Evolutionary conservation across 2,113 vertebrate genomes (phyloP), one percentile per base, ranked within the genome.

Genomic region (Spea bombifrons): DNA sequence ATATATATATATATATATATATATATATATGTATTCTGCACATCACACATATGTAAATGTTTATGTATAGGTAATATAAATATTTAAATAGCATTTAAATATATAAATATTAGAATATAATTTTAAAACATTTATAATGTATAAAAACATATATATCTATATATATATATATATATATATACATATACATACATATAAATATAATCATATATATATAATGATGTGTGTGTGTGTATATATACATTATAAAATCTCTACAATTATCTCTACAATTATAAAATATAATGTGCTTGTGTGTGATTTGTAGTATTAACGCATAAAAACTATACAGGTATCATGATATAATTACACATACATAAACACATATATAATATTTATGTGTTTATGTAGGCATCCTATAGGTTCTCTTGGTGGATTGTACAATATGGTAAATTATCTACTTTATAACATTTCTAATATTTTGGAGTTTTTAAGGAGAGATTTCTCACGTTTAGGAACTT

Each of bases 21-120:
- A 61, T 61, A 12, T 61, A 61, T 61, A 12, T 61, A 61, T 61
- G n/a, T n/a, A n/a, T n/a, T n/a, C n/a, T n/a, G n/a, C n/a, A n/a
- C n/a, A n/a, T n/a, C n/a, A n/a, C n/a, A n/a, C n/a, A n/a, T n/a
- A n/a, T n/a, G n/a, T n/a, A n/a, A n/a, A n/a, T n/a, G n/a, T n/a
- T n/a, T n/a, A n/a, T n/a, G n/a, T n/a, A n/a, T n/a, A n/a, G n/a
- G n/a, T n/a, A n/a, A n/a, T n/a, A n/a, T n/a, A n/a, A n/a, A n/a
- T 52, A 52, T 52, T 52, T 5, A 10, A 52, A 52, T 10, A 52
- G 8, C 8, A 52, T 52, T 5, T 52, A 52, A 52, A 52, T 52
- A 52, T 52, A 52, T 52, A 52, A 5, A 52, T 52, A 52, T 7
- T 10, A 52, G 10, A 52, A 7, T 52, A 52, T 52, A 52, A 3